A percentile compares a stretch with the other conserved stretches of the same genome.
phyloP scores from a whole-genome alignment of 2,888 invertebrate species.

The Rhamphomyia laevipes region DNA sequence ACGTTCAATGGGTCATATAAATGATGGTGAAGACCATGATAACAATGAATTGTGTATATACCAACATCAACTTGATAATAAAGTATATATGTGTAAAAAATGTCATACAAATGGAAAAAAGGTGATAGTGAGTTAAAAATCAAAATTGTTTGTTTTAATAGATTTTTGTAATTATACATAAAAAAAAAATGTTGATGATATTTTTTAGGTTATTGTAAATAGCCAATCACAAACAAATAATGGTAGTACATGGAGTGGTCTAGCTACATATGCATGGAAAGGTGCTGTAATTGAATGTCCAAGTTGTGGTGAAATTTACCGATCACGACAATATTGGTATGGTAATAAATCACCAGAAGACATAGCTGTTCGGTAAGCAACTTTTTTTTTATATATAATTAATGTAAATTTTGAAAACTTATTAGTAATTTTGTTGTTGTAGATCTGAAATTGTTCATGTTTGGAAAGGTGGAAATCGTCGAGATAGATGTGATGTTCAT shows the following conservation, averaged over 20 bases:
- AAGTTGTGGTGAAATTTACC: slow-evolving; percentile 44
- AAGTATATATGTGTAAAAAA: slow-evolving; percentile 50
- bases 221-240: slow-evolving; percentile 25
- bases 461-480: slow-evolving; percentile 47
- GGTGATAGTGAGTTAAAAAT: slow-evolving; percentile 20
- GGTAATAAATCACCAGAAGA: slow-evolving; percentile 65
- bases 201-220: slow-evolving; percentile 23
- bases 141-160: not conserved
- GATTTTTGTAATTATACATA: no score
- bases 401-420: not conserved
- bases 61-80: slow-evolving; percentile 64
- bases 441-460: slow-evolving; percentile 54
- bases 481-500: slow-evolving; percentile 40
- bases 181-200: not conserved
- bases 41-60: slow-evolving; percentile 41
- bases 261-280: slow-evolving; percentile 65
- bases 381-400: not conserved
- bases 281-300: slow-evolving; percentile 68
- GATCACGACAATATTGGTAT: slow-evolving; percentile 69
- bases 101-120: slow-evolving; percentile 48
- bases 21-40: slow-evolving; percentile 47
- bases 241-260: slow-evolving; percentile 49
- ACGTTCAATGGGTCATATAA: slow-evolving; percentile 54
- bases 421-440: slow-evolving; percentile 3
- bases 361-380: slow-evolving; percentile 41